Evolutionary conservation across 2,113 vertebrate species (phyloP), one percentile per base, ranked within the genome.

Genomic region (Oophaga pumilio): DNA sequence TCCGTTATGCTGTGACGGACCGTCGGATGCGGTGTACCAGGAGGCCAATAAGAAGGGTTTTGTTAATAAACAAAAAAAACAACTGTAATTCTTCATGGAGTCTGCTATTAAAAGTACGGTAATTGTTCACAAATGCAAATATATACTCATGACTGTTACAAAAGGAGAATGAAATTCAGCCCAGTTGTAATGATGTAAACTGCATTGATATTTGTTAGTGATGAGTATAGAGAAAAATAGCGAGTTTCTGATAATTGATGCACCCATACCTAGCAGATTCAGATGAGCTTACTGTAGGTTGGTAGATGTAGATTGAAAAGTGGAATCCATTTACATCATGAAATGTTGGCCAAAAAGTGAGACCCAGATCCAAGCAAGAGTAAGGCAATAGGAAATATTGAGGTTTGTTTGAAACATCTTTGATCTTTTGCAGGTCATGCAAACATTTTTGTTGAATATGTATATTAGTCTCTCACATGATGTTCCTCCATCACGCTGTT

Each of bases 131-230:
- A 85, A 85, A 76, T 60, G 1, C 17, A 85, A 33, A 71, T 71
- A 49, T 85, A 60, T 76, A 76, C 83, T 60, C 49, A 77, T 26
- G 15, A 68, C 18, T 64, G 73, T 14, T 52, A 77, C 52, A 77
- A 85, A 76, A 68, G 17, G n/a, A 76, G n/a, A 85, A 77, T 77
- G 11, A 77, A 64, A 85, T 85, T 53, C 7, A 24, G 52, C 77
- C 85, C 85, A 80, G 85, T 80, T 56, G 66, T 86, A 66, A 62
- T 22, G 76, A 86, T 12, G 50, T 68, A 77, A 78, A 76, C 56
- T 86, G 74, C 43, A 86, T 53, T 7, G 43, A 64, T 77, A 78
- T 52, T 52, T 66, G 59, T 18, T 56, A 53, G 64, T 76, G 60
- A 49, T 43, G 28, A 28, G 60, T 22, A 43, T 53, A 50, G 69